Evolutionary conservation across 1,140 invertebrate species (phyloP), one percentile per base, ranked within the genome.

Genomic region (Lepeophtheirus salmonis): DNA sequence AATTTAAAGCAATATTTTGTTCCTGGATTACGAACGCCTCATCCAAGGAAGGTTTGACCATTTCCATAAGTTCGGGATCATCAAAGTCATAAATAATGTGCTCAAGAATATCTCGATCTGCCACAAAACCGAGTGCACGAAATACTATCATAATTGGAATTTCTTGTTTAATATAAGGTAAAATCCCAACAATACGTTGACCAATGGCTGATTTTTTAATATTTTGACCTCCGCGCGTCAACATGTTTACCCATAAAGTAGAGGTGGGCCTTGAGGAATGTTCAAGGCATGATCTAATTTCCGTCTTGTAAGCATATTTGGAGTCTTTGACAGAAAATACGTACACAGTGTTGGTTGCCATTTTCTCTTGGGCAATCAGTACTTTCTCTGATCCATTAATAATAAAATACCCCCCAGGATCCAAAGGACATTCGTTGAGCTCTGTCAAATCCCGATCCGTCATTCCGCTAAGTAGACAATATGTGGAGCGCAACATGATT

Each of bases 21-120:
- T 98, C 94, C 75, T 97, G 92, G 67, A 98, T 94, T 0, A 98
- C 95, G 75, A 98, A 97, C 51, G 95, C 95, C 76, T 98, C 95
- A 75, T 98, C 95, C 50, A 98, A 73, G 0, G 91, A 97, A 2
- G 95, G 95, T 72, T 98, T 98, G 0, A 77, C 91, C 91, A 98
- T 97, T 79, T 98, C 95, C 91, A 97, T 97, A 91, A 98, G 97
- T 77, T 98, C 94, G 21, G 89, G 91, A 75, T 98, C 94, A 72
- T 97, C 88, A 75, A 97, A 97, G 67, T 97, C 94, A 71, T 97
- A 97, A 67, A 97, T 97, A 59, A 97, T 97, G 68, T 97, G 94
- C 69, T 97, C 95, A 4, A 98, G 74, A 67, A 98, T 98, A 74
- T 98, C 95, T 67, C 95, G 78, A 73, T 98, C 95, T 20, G 94